Evolutionary conservation across 30 jellyfish, hydroid and myxozoan species (phyloP).

Genomic region (Turritopsis dohrnii): DNA sequence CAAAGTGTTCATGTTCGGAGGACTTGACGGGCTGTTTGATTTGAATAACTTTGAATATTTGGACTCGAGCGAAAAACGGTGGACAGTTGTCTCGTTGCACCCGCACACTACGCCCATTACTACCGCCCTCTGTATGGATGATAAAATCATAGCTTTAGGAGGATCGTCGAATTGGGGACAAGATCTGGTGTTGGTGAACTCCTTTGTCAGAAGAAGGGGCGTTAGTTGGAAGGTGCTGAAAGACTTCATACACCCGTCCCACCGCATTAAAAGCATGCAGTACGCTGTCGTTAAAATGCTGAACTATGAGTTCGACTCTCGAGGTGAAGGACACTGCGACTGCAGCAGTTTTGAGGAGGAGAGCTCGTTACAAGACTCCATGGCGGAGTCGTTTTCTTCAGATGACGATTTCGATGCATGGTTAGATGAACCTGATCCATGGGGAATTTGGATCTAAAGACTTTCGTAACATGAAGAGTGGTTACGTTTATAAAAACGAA

Average conservation of each 20-base stretch:
- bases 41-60: constrained; percentile 19
- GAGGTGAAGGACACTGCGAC: constrained; percentile 15
- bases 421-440: constrained; percentile 7
- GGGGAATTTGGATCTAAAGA: constrained; percentile 22
- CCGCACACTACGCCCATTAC: constrained; percentile 19
- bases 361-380: not conserved
- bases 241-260: constrained; percentile 34
- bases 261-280: constrained; percentile 15
- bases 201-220: constrained; percentile 10
- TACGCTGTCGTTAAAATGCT: not conserved
- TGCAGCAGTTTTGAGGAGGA: constrained; percentile 22
- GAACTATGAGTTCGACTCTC: constrained; percentile 14
- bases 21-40: constrained; percentile 23
- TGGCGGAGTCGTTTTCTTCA: not conserved
- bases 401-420: constrained; percentile 3
- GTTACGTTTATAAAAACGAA: not conserved
- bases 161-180: constrained; percentile 27
- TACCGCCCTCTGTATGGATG: constrained; percentile 24
- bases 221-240: constrained; percentile 15
- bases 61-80: constrained; percentile 18
- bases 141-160: constrained; percentile 23
- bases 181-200: constrained; percentile 13
- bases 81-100: constrained; percentile 12
- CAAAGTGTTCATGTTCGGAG: constrained; percentile 29
- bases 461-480: too few species aligned